Evolutionary conservation across 2,797 vertebrate species (phyloP).

Genomic region (Dermochelys coriacea): DNA sequence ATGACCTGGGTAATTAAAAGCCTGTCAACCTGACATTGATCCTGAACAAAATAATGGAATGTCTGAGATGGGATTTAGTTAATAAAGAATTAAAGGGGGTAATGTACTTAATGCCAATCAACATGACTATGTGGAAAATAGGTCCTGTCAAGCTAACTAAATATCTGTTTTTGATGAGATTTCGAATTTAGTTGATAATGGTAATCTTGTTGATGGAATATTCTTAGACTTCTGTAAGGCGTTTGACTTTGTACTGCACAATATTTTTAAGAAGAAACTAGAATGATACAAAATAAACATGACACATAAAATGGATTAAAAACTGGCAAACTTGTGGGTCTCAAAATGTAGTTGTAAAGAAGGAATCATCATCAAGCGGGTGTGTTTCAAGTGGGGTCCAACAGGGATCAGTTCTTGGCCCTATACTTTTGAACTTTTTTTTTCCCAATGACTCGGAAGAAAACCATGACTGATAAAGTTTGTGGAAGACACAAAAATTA

Average conservation of each 20-base stretch:
- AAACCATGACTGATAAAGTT: neutral
- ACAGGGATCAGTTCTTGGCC: neutral
- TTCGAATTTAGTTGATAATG: neutral
- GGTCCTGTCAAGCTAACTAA: neutral
- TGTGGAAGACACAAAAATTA: neutral
- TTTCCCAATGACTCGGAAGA: neutral
- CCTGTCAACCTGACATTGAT: neutral
- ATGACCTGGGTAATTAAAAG: neutral
- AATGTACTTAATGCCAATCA: neutral
- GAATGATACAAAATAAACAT: neutral
- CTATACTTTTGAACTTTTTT: neutral
- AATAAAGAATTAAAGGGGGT: neutral
- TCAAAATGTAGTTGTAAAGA: neutral
- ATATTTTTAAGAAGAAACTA: neutral
- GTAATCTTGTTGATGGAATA: neutral
- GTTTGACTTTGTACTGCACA: neutral
- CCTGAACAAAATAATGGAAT: neutral
- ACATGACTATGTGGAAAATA: neutral
- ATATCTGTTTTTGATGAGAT: neutral
- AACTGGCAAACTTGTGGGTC: neutral
- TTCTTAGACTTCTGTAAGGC: neutral
- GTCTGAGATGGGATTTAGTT: neutral
- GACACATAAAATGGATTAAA: neutral
- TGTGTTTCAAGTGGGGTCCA: neutral
- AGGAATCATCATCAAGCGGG: neutral